Conservation (phyloP, 2,797 vertebrate genomes). For the Sarcophilus harrisii region DNA sequence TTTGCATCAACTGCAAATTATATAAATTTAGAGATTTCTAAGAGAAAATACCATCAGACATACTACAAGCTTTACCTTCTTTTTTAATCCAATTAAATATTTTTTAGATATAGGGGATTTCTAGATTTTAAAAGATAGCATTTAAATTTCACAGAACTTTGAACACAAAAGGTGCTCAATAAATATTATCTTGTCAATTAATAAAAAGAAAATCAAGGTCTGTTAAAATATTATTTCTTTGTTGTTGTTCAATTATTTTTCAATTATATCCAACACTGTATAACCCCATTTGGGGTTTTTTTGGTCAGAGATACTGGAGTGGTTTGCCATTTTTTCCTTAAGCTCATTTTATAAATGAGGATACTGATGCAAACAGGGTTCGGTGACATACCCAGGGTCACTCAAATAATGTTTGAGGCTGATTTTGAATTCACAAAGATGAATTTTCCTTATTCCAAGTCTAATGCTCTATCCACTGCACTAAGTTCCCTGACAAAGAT, state of each 20-base stretch:
- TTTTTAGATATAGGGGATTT: not conserved
- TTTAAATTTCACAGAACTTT: not conserved
- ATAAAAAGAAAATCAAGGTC: too few species aligned
- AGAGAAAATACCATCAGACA: not conserved
- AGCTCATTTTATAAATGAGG: not conserved
- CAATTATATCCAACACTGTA: not conserved
- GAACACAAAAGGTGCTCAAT: rapidly evolving
- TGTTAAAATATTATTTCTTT: not conserved
- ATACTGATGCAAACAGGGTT: not conserved
- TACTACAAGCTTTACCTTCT: conserved; percentile 51
- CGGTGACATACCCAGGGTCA: not conserved
- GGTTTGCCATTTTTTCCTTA: not conserved
- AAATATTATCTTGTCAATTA: not conserved
- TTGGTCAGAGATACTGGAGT: not conserved
- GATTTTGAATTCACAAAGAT: not conserved
- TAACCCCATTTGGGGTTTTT: not conserved
- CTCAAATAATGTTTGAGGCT: not conserved
- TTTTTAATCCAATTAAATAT: conserved; percentile 24
- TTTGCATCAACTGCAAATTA: conserved; percentile 61
- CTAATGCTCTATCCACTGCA: not conserved
- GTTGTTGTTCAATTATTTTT: not conserved
- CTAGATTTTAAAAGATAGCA: not conserved
- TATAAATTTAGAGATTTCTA: not conserved
- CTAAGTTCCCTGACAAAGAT: not conserved
- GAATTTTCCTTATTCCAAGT: not conserved